These are phyloP conservation scores for Aspiorhynchus laticeps DNA, from an alignment of 2,113 vertebrate species.

Conservation along the genomic window DNA sequence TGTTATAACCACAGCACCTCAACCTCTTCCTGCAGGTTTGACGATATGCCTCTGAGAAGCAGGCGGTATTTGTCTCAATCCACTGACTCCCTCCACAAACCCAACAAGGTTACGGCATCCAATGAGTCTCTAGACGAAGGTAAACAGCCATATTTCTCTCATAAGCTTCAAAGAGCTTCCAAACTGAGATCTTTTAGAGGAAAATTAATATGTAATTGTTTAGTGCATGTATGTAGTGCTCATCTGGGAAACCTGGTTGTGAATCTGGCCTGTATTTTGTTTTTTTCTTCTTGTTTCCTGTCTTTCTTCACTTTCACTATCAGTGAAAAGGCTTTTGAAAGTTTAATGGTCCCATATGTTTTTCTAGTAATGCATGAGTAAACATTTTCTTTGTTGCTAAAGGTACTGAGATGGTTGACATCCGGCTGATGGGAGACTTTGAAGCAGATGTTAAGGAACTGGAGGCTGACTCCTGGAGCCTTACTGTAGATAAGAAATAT, in stretches of 20 bases:
- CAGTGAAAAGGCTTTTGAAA: not conserved
- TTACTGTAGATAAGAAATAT: slow-evolving; percentile 86
- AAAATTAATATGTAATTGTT: not conserved
- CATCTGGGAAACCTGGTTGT: not conserved
- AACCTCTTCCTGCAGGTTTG: slow-evolving; percentile 73
- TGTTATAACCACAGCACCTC: not conserved
- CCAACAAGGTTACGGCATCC: slow-evolving; percentile 89
- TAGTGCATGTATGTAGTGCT: not conserved
- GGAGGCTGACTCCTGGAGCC: slow-evolving; percentile 95
- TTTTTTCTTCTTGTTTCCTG: not conserved
- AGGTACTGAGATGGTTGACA: slow-evolving; percentile 97
- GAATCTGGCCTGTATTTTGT: not conserved
- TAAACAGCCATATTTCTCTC: slow-evolving; percentile 65
- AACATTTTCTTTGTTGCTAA: slow-evolving; percentile 37
- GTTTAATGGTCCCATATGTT: not conserved
- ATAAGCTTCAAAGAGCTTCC: slow-evolving; percentile 27
- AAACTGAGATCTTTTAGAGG: not conserved
- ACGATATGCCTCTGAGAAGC: slow-evolving; percentile 86
- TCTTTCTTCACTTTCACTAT: not conserved
- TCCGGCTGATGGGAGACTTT: slow-evolving; percentile 94
- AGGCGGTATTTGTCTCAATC: slow-evolving; percentile 92
- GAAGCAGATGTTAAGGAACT: slow-evolving; percentile 88
- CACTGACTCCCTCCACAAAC: slow-evolving; percentile 94
- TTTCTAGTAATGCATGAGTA: not conserved
- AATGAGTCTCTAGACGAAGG: slow-evolving; percentile 95